Evolutionary conservation across 2,888 invertebrate genomes (phyloP).

Genomic region (Dichetophora obliterata): DNA sequence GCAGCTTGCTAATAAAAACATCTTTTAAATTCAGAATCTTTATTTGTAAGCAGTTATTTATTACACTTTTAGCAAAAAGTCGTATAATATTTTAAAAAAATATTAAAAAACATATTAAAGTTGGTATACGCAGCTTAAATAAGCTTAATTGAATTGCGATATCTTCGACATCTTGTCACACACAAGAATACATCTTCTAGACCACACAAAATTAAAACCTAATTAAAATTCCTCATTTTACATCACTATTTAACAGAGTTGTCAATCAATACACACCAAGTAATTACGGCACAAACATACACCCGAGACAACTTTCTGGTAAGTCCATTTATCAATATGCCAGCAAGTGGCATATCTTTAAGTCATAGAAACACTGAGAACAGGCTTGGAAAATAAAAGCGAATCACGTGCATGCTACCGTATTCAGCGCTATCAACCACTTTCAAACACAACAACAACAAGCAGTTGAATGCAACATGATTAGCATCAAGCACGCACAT

Average conservation of each 20-base stretch:
- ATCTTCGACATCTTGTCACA: neutral
- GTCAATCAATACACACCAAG: constrained; percentile 30
- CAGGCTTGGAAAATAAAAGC: neutral
- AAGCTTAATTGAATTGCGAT: neutral
- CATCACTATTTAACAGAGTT: constrained; percentile 24
- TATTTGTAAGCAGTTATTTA: too few relatives aligned
- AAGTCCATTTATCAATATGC: constrained; percentile 23
- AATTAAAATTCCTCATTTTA: constrained; percentile 28
- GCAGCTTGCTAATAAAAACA: too few relatives aligned
- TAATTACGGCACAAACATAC: constrained; percentile 27
- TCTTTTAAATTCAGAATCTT: too few relatives aligned
- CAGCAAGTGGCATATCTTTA: constrained; percentile 15
- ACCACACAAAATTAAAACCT: constrained; percentile 22
- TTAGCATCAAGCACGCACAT: constrained; percentile 33
- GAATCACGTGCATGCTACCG: constrained; percentile 39
- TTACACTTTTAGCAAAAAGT: too few relatives aligned
- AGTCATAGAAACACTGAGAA: neutral
- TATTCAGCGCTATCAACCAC: constrained; percentile 34
- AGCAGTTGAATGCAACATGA: constrained; percentile 28
- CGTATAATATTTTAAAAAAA: too few relatives aligned
- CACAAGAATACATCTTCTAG: neutral
- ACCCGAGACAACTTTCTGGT: neutral
- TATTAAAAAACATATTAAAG: too few relatives aligned
- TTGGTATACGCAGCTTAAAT: too few relatives aligned
- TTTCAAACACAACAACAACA: constrained; percentile 22